phyloP scores from a whole-genome alignment of 2,113 vertebrate genomes.

The Pavo muticus region DNA sequence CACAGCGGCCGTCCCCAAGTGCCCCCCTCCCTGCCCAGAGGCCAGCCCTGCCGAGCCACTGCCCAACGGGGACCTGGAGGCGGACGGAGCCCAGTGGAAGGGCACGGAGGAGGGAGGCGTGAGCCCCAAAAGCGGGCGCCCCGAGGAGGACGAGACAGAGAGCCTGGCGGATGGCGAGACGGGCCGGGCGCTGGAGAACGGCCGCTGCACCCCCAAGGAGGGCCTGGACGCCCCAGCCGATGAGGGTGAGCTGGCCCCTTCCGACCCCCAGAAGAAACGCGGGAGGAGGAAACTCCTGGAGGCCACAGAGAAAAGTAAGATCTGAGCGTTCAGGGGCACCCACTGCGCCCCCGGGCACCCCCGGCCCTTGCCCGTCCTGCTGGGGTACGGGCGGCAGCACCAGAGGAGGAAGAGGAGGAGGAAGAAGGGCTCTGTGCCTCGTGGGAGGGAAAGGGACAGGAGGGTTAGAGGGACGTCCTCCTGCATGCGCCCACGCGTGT shows the following conservation, averaged over 20 bases:
- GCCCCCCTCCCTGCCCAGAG: conserved; percentile 78
- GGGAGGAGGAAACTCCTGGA: conserved; percentile 88
- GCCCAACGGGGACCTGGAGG: conserved; percentile 90
- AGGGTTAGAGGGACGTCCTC: neutral
- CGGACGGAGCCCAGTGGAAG: conserved; percentile 67
- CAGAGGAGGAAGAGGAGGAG: neutral
- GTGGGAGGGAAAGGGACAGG: neutral
- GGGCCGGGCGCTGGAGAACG: conserved; percentile 87
- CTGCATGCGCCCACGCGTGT: fast-evolving
- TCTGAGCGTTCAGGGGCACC: conserved; percentile 20
- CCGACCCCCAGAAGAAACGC: conserved; percentile 82
- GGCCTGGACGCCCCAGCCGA: conserved; percentile 81
- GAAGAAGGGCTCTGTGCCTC: neutral
- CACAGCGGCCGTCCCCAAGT: conserved; percentile 78
- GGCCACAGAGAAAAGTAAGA: conserved; percentile 87
- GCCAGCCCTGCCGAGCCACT: conserved; percentile 80
- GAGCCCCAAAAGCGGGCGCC: conserved; percentile 71
- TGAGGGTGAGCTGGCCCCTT: conserved; percentile 81
- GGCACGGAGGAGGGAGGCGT: conserved; percentile 80
- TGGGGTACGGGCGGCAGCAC: neutral
- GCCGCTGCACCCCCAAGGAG: conserved; percentile 83
- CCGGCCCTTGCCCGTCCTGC: neutral
- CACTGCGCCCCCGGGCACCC: neutral
- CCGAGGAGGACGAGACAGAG: conserved; percentile 76
- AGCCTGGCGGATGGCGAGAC: conserved; percentile 70